Evolutionary conservation across 2,113 vertebrate genomes (phyloP).

Genomic region (Menura novaehollandiae): DNA sequence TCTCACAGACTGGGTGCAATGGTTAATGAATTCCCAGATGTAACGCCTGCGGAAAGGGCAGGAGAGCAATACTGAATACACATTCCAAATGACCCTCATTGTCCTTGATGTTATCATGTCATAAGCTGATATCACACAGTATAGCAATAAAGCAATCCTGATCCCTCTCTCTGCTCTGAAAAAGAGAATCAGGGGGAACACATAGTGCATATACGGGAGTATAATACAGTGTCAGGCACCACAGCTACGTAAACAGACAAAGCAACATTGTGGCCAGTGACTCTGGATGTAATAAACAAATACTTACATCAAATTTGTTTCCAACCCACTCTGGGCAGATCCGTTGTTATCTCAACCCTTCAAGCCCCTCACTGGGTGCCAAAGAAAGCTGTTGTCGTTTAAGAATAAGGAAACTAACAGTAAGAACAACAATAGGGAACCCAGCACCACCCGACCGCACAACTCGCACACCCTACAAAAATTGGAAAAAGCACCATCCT

Average conservation of each 20-base stretch:
- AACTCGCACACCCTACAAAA: accelerated
- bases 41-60: too few relatives aligned
- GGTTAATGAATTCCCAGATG: background rate
- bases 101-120: background rate
- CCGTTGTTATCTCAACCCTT: background rate
- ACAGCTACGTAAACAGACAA: background rate
- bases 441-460: too few relatives aligned
- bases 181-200: background rate
- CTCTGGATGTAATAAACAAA: background rate
- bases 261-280: background rate
- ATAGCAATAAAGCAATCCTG: background rate
- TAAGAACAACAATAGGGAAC: background rate
- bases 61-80: background rate
- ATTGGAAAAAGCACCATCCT: background rate
- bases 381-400: background rate
- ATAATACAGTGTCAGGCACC: background rate
- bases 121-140: background rate
- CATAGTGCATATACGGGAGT: too few relatives aligned
- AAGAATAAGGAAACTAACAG: background rate
- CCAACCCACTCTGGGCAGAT: background rate
- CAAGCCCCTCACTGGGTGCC: background rate
- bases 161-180: background rate
- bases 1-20: background rate
- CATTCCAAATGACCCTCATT: background rate
- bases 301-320: background rate